Evolutionary conservation across 2,888 invertebrate species (phyloP).

Genomic region (Philopedon plagiatum): DNA sequence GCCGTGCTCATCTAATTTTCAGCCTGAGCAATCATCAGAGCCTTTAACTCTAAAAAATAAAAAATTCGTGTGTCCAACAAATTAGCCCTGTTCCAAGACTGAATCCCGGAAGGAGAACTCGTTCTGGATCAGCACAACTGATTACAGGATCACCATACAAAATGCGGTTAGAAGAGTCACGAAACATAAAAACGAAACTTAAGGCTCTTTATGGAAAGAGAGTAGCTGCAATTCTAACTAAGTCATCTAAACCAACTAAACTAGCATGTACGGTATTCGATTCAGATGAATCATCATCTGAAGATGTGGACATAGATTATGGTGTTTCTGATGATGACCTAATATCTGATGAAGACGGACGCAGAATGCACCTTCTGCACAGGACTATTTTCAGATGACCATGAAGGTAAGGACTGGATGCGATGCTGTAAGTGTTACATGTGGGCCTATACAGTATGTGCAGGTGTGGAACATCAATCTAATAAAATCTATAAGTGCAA

Average conservation of each 20-base stretch:
- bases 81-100: too few species aligned
- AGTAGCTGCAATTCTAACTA: neutral
- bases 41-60: too few species aligned
- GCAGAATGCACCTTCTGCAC: conserved; percentile 24
- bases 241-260: neutral
- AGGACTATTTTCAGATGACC: conserved; percentile 20
- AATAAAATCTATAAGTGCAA: neutral
- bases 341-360: conserved; percentile 21
- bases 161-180: too few species aligned
- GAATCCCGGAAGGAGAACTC: too few species aligned
- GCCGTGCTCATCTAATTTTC: too few species aligned
- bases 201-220: neutral
- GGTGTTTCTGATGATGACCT: conserved; percentile 17
- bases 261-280: neutral
- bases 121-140: too few species aligned
- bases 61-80: too few species aligned
- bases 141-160: too few species aligned
- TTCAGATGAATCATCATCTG: conserved; percentile 20
- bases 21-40: too few species aligned
- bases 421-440: conserved; percentile 7
- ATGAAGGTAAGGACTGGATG: conserved; percentile 13
- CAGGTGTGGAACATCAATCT: neutral
- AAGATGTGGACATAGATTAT: neutral
- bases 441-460: conserved; percentile 7
- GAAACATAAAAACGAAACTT: conserved; percentile 2